Conservation (phyloP, 64 coral and sea anemone genomes). For the Pocillopora verrucosa region DNA sequence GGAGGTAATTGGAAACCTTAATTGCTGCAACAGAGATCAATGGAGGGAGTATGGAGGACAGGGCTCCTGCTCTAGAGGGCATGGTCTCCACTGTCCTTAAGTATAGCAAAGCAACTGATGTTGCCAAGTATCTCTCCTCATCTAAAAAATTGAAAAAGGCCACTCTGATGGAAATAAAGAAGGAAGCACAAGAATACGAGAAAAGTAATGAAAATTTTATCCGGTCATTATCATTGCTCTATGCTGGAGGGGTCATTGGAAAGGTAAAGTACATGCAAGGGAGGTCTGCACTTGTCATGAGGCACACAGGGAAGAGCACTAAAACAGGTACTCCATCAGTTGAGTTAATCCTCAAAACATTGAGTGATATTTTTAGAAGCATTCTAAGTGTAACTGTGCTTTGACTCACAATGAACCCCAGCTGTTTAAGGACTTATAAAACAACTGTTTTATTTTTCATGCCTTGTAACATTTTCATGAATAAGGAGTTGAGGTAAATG, state of each 20-base stretch:
- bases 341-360: too few relatives aligned
- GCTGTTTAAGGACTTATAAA: conserved; percentile 28
- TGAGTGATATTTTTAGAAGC: conserved; percentile 60
- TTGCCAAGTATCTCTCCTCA: conserved; percentile 12
- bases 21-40: conserved; percentile 41
- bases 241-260: conserved; percentile 66
- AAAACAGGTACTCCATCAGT: conserved; percentile 24
- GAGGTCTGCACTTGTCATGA: conserved; percentile 38
- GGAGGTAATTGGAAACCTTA: conserved; percentile 51
- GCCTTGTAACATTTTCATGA: too few relatives aligned
- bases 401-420: conserved; percentile 22
- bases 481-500: too few relatives aligned
- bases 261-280: conserved; percentile 57
- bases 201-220: conserved; percentile 68
- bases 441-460: conserved; percentile 65
- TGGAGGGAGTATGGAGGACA: conserved; percentile 61
- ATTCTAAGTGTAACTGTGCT: conserved; percentile 40
- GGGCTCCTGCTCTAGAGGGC: conserved; percentile 42
- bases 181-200: conserved; percentile 50
- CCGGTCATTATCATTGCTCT: conserved; percentile 52
- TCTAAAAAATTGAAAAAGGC: conserved; percentile 29
- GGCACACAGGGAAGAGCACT: conserved; percentile 49
- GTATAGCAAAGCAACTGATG: conserved; percentile 30
- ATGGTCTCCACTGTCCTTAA: conserved; percentile 58
- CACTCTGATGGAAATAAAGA: conserved; percentile 8